Evolutionary conservation across 1,140 invertebrate genomes (phyloP), one percentile per base, ranked within the genome.

Genomic region (Melanaphis sacchari): DNA sequence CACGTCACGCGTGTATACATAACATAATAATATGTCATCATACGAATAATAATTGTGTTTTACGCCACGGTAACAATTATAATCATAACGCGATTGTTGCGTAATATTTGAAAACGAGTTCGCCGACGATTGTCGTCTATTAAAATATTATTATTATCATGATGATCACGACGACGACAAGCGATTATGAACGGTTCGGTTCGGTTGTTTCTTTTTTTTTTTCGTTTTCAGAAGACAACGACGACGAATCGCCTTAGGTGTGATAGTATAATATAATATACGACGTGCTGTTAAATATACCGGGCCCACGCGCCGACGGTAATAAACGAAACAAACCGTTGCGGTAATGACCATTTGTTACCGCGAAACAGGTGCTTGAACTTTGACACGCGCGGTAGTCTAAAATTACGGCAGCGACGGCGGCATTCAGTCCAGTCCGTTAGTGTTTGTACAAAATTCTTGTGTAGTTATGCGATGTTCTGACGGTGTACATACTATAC

Each of bases 341-440:
- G 43, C 22, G 87, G 87, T 88, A 88, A 88, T 40, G 46, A 54
- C 46, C 49, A 41, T 90, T 90, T 40, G 88, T 90, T 38, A 54
- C 49, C n/a, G n/a, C 88, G 88, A 90, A 90, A 90, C 88, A 90
- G 88, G 88, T 90, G 49, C 49, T 90, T 90, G 88, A 90, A 90
- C 88, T 90, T 90, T 90, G 88, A 90, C 88, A 90, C 88, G 9
- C 88, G 88, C 88, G 46, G 88, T 90, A 54, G 88, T 90, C 49
- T 90, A 40, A 54, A 90, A 90, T 90, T 89, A 90, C 5, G 43
- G 24, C 85, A 26, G 41, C 46, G 5, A 7, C 11, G 84, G 54
- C 8, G 52, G 59, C 59, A n/a, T 15, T n/a, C n/a, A n/a, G 15
- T 15, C 1, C 11, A 66, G 59, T 66, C 59, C 26, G 31, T 66